Conservation (phyloP, 2,888 invertebrate species). For the Eupithecia pulchellata region DNA sequence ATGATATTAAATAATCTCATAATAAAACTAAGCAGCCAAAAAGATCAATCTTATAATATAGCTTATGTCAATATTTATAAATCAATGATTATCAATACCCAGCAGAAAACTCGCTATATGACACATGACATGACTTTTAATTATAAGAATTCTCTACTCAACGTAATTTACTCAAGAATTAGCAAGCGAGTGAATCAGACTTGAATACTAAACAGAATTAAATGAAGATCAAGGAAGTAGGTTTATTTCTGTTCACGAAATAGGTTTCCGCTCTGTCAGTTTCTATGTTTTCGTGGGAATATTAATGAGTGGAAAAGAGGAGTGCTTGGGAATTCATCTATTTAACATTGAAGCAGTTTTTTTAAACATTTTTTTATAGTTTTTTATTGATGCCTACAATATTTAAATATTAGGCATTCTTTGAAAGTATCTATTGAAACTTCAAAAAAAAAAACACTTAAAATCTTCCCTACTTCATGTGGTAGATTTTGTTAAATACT, state of each 20-base stretch:
- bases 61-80: background rate
- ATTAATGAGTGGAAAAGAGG: background rate
- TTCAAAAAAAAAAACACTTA: no score
- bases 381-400: background rate
- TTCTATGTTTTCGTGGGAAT: background rate
- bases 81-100: background rate
- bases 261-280: conserved; percentile 18
- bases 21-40: background rate
- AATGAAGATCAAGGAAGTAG: conserved; percentile 30
- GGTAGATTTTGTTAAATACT: no score
- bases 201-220: conserved; percentile 33
- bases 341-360: background rate
- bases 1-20: background rate
- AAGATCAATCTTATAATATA: background rate
- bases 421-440: no score
- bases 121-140: background rate
- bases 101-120: background rate
- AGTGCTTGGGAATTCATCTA: background rate
- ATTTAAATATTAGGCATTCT: background rate
- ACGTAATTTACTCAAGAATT: conserved; percentile 18
- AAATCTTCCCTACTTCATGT: no score
- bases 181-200: conserved; percentile 33
- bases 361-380: no score
- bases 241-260: conserved; percentile 28
- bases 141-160: background rate